Percentiles rank a stretch among this genome's conserved stretches.
Evolutionary conservation across 1,140 invertebrate species (phyloP).

Genomic region (Zaprionus gabonicus): DNA sequence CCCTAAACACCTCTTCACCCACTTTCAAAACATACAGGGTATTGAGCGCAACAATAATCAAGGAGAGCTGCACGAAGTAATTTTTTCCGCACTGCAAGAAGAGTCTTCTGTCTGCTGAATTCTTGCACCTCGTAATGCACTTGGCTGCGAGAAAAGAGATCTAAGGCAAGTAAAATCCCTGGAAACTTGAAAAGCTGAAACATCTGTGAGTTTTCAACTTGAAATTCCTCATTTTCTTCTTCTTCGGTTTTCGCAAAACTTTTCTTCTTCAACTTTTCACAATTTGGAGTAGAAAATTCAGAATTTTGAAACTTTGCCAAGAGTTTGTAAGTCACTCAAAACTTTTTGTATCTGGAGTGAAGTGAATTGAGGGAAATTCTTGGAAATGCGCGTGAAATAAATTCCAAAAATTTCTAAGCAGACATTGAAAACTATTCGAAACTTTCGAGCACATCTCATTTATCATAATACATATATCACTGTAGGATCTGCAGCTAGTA

Average conservation of each 20-base stretch:
- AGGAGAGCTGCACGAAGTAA: background rate
- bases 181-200: background rate
- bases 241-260: background rate
- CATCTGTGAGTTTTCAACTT: conserved; percentile 3
- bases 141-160: background rate
- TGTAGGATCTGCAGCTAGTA: background rate
- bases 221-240: background rate
- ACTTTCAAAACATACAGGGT: background rate
- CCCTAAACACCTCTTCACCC: background rate
- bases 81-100: background rate
- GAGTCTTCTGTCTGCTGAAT: too few relatives aligned
- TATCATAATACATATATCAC: background rate
- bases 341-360: background rate
- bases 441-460: background rate
- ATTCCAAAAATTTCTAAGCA: background rate
- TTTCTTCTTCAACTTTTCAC: background rate
- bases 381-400: background rate
- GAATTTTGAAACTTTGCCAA: conserved; percentile 6
- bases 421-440: background rate
- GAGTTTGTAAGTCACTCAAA: background rate
- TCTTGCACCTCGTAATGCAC: background rate
- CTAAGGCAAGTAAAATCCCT: background rate
- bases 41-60: background rate
- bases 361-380: background rate
- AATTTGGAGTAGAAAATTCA: background rate